phyloP scores from a whole-genome alignment of 2,113 vertebrate species.

The Macquaria ambigua region DNA sequence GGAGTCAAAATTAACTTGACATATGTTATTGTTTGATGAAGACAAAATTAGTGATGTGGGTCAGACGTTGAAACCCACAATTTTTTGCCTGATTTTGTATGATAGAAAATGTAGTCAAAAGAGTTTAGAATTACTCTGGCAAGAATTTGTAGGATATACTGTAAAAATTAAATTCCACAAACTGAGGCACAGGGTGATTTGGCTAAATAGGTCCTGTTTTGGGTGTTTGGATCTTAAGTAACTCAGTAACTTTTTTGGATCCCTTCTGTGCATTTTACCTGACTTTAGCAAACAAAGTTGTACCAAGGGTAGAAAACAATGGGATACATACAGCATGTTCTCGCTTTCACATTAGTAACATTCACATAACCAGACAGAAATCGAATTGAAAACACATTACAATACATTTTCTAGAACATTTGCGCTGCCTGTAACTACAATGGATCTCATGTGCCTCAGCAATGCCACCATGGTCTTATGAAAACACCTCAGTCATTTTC shows the following conservation, averaged over 20 bases:
- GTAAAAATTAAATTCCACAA: background rate
- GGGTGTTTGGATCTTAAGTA: background rate
- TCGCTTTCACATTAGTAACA: slow-evolving; percentile 9
- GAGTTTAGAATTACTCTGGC: background rate
- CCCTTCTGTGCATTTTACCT: slow-evolving; percentile 4
- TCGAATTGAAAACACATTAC: background rate
- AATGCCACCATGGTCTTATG: slow-evolving; percentile 29
- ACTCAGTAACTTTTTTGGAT: background rate
- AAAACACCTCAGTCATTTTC: slow-evolving; percentile 9
- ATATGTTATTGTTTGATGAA: background rate
- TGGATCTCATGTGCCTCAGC: slow-evolving; percentile 65
- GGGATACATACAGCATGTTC: background rate
- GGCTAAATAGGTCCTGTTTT: slow-evolving; percentile 1
- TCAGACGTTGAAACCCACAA: background rate
- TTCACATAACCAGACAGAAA: slow-evolving; percentile 1
- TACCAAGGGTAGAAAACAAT: background rate
- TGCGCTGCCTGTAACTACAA: background rate
- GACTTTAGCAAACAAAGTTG: slow-evolving; percentile 1
- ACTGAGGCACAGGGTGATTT: background rate
- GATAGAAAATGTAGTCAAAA: background rate
- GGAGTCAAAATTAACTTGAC: slow-evolving; percentile 21
- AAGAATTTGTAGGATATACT: background rate
- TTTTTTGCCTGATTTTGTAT: background rate
- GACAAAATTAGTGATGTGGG: background rate
- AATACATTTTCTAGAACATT: background rate